These are phyloP conservation scores for Caranx ignobilis DNA, from an alignment of 2,113 vertebrate genomes.

Conservation along the genomic window DNA sequence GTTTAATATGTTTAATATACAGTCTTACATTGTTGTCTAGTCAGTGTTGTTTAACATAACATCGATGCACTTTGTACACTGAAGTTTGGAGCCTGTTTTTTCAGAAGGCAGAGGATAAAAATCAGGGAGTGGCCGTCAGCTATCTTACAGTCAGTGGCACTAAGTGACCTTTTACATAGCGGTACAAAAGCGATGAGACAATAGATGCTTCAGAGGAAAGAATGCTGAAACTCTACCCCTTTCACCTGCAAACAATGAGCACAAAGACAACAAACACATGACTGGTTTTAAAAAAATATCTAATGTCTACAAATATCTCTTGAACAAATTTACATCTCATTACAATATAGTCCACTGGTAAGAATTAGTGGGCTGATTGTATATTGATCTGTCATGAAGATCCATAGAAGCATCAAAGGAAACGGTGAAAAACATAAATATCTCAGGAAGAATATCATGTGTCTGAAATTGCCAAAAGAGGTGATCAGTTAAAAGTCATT, in stretches of 20 bases:
- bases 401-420: too few relatives aligned
- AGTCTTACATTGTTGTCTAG: background rate
- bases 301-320: background rate
- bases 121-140: constrained; percentile 62
- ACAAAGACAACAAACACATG: background rate
- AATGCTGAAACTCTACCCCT: constrained; percentile 64
- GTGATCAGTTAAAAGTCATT: too few relatives aligned
- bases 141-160: background rate
- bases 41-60: background rate
- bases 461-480: too few relatives aligned
- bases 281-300: background rate
- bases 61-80: background rate
- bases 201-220: constrained; percentile 42
- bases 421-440: too few relatives aligned
- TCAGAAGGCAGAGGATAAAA: constrained; percentile 7
- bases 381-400: too few relatives aligned
- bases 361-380: background rate
- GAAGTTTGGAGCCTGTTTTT: background rate
- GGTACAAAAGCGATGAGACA: constrained; percentile 39
- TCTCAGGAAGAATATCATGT: too few relatives aligned
- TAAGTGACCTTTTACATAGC: constrained; percentile 25
- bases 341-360: background rate
- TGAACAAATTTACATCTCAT: background rate
- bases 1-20: background rate
- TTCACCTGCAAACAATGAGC: constrained; percentile 5